Percentiles rank a stretch among this genome's conserved stretches.
Conservation (phyloP, 2,113 vertebrate genomes). For the Geococcyx californianus region DNA sequence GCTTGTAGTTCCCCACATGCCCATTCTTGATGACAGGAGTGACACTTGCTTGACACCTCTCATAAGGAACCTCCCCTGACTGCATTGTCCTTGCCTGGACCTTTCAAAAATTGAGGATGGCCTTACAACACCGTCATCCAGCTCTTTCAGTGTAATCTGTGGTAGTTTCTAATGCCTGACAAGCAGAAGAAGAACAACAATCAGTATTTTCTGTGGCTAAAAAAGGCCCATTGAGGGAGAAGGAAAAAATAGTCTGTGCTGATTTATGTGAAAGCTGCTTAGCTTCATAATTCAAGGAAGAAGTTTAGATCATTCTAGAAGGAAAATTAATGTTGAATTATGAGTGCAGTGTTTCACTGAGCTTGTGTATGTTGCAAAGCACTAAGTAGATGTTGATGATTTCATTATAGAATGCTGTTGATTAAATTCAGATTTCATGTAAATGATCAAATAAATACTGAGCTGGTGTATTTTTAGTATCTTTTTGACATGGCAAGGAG, state of each 20-base stretch:
- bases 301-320: background rate
- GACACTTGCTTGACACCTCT: background rate
- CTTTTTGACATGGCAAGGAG: background rate
- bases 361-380: background rate
- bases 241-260: background rate
- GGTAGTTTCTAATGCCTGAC: background rate
- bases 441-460: background rate
- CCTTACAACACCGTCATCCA: background rate
- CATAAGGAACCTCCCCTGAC: background rate
- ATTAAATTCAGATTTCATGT: background rate
- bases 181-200: background rate
- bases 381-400: background rate
- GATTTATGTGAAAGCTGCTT: background rate
- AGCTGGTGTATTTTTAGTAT: background rate
- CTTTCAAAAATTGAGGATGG: background rate
- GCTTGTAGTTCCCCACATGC: background rate
- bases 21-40: background rate
- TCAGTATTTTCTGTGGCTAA: background rate
- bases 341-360: background rate
- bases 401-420: background rate
- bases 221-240: background rate
- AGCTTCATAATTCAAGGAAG: background rate
- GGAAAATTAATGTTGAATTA: background rate
- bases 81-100: background rate
- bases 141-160: background rate